Conservation (phyloP, 1,140 invertebrate species). For the Acromyrmex charruanus region DNA sequence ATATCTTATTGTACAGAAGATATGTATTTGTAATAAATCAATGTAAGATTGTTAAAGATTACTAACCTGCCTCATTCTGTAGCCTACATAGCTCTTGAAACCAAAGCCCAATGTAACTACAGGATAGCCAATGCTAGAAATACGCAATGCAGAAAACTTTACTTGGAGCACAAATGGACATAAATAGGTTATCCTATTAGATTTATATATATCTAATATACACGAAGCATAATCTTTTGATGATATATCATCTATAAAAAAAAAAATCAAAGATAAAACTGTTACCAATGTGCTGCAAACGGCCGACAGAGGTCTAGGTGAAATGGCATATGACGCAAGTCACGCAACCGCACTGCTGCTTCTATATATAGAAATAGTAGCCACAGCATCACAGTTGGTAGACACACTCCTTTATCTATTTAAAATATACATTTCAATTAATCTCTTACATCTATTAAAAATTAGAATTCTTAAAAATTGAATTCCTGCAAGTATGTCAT, state of each 20-base stretch:
- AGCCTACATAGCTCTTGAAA: slow-evolving; percentile 97
- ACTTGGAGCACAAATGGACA: background rate
- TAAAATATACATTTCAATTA: slow-evolving; percentile 70
- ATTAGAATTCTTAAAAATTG: background rate
- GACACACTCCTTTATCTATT: slow-evolving; percentile 96
- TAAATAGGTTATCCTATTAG: background rate
- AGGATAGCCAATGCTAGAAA: slow-evolving; percentile 97
- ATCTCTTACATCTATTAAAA: background rate
- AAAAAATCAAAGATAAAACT: slow-evolving; percentile 70
- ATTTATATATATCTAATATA: background rate
- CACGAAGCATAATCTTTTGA: slow-evolving; percentile 28
- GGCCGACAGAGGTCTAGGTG: slow-evolving; percentile 98
- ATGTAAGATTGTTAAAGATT: slow-evolving; percentile 49
- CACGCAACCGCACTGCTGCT: slow-evolving; percentile 94
- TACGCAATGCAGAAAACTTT: background rate
- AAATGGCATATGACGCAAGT: slow-evolving; percentile 95
- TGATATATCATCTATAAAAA: background rate
- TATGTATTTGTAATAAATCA: background rate
- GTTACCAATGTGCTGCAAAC: slow-evolving; percentile 98
- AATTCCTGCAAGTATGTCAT: background rate
- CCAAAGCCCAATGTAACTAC: slow-evolving; percentile 98
- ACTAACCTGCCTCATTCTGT: slow-evolving; percentile 93
- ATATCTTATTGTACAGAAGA: background rate
- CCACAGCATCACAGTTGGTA: slow-evolving; percentile 98
- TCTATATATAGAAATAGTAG: slow-evolving; percentile 98